A percentile compares a stretch with the other conserved stretches of the same genome.
These are phyloP conservation scores for Alsophila aescularia DNA, from an alignment of 2,888 invertebrate species.

Conservation along the genomic window DNA sequence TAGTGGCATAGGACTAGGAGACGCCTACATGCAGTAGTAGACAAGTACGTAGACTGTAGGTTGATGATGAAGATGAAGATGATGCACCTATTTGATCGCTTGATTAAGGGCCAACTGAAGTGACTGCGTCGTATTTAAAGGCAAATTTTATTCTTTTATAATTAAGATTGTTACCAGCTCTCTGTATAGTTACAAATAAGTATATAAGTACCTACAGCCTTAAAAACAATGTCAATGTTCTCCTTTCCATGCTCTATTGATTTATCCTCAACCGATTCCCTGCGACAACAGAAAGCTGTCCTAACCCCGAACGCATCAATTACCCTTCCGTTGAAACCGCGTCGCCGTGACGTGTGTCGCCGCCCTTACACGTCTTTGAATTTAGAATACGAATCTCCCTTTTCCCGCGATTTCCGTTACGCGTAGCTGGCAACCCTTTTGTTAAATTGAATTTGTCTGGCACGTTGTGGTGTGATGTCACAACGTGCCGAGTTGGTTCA, in stretches of 20 bases:
- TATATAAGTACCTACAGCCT: no score
- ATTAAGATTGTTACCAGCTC: no score
- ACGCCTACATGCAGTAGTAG: no score
- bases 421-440: constrained; percentile 79
- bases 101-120: no score
- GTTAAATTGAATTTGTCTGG: constrained; percentile 69
- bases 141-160: no score
- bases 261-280: constrained; percentile 32
- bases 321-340: constrained; percentile 59
- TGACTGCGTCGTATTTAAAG: no score
- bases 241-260: constrained; percentile 10
- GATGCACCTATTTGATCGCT: no score
- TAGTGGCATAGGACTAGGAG: no score
- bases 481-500: background rate
- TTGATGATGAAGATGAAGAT: no score
- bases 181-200: no score
- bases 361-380: constrained; percentile 78
- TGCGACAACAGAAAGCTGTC: constrained; percentile 58
- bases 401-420: constrained; percentile 63
- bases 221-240: background rate
- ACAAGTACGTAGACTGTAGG: no score
- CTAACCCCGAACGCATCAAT: constrained; percentile 72
- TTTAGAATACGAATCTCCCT: constrained; percentile 48
- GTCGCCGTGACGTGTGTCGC: constrained; percentile 66
- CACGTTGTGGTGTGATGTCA: constrained; percentile 43